Percentiles rank a stretch among this genome's conserved stretches.
Conservation (phyloP, 2,888 invertebrate genomes). For the Coenonympha arcania region DNA sequence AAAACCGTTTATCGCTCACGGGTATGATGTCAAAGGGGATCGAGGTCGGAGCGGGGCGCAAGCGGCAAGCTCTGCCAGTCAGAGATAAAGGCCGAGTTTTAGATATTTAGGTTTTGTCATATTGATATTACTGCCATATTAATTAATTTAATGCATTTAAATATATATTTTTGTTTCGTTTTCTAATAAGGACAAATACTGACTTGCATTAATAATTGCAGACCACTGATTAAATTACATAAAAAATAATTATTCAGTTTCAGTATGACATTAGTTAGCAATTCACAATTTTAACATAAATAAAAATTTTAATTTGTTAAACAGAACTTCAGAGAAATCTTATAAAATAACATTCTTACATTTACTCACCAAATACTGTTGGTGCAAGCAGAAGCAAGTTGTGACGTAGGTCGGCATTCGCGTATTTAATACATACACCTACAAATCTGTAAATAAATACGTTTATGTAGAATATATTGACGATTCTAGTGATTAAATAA, state of each 20-base stretch:
- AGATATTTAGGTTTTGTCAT: background rate
- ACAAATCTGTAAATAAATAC: constrained; percentile 9
- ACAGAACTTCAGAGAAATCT: too few species aligned
- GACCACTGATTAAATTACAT: too few species aligned
- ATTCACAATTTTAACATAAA: too few species aligned
- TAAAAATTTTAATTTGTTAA: too few species aligned
- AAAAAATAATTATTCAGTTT: too few species aligned
- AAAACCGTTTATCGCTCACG: too few species aligned
- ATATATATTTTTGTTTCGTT: background rate
- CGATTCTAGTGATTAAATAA: constrained; percentile 3
- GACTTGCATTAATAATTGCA: background rate
- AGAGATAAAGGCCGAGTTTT: background rate
- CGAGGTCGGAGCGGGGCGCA: too few species aligned
- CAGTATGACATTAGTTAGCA: too few species aligned
- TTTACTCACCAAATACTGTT: background rate
- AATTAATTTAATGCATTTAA: background rate
- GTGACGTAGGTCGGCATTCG: background rate
- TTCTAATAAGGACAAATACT: background rate
- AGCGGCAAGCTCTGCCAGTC: too few species aligned
- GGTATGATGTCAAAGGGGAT: too few species aligned
- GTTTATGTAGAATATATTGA: background rate
- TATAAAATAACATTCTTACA: too few species aligned
- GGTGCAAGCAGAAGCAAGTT: background rate
- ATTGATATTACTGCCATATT: constrained; percentile 1
- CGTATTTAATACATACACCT: background rate